Base-by-base conservation (phyloP, 2,797 vertebrate species). In the Leucoraja ocellata region DNA sequence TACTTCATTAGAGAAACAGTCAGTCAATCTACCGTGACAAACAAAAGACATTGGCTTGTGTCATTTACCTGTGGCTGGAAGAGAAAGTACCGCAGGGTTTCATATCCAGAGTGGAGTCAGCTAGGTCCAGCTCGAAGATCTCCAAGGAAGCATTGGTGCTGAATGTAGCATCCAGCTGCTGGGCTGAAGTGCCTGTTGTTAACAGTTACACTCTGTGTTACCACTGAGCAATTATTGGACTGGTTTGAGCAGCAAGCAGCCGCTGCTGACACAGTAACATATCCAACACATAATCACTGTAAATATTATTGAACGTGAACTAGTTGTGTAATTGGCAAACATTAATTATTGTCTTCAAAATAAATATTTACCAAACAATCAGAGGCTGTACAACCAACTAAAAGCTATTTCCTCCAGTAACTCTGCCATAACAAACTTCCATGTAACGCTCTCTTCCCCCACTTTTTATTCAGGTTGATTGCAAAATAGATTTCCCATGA, bases 151-250 rank as follows among this genome's bases (percentile, higher is more conserved):
- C 99, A 94, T 84, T 98, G 93, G 98, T 99, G 95, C 98, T 99
- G 95, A 99, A 99, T 71, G 98, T 98, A 93, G 99, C 98, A 95
- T 99, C 99, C 78, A 99, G 95, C 94, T 99, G 99, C 95, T 99
- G 98, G 94, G 99, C 99, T 93, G 99, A 99, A 10, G 99, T 99
- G 94, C 99, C 99, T 99, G 95, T 21, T 0, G 61, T 78, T 23
- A 88, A 88, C 32, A 68, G n/a, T 68, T 36, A 65, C 7, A 10
- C 13, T 36, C 61, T 36, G 68, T 68, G 61, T n/a, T 63, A 86
- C 6, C 18, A 36, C n/a, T 68, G 14, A 3, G 16, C 84, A 86
- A 54, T 83, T 23, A 81, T 54, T 39, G 5, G 11, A 14, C 4
- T 61, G 54, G 21, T 90, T n/a, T 90, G 14, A 90, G 68, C 61